These are phyloP conservation scores for Andrena camellia DNA, from an alignment of 2,888 invertebrate genomes.

Conservation along the genomic window DNA sequence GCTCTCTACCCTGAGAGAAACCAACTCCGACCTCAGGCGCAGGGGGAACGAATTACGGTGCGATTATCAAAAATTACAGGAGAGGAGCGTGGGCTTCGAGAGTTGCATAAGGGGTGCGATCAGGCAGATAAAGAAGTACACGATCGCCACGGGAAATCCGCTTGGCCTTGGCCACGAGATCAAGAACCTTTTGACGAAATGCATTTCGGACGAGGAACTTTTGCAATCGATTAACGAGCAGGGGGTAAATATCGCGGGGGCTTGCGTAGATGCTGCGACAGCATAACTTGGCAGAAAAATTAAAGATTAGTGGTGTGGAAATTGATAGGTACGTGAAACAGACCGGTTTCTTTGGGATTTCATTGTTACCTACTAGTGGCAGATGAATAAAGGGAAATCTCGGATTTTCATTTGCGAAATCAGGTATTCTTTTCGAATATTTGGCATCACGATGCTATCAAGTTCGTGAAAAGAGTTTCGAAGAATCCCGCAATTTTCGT, in stretches of 20 bases:
- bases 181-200: slow-evolving; percentile 24
- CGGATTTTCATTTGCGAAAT: too few relatives aligned
- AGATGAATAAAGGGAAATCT: too few relatives aligned
- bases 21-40: slow-evolving; percentile 52
- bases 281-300: neutral
- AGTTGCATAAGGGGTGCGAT: slow-evolving; percentile 48
- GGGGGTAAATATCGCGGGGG: neutral
- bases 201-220: slow-evolving; percentile 31
- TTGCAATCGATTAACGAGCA: slow-evolving; percentile 11
- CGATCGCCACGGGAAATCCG: slow-evolving; percentile 33
- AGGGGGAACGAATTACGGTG: slow-evolving; percentile 53
- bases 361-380: too few relatives aligned
- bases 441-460: neutral
- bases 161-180: slow-evolving; percentile 19
- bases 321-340: too few relatives aligned
- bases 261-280: neutral
- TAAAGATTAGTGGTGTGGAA: too few relatives aligned
- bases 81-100: slow-evolving; percentile 48
- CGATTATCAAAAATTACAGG: slow-evolving; percentile 62
- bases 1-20: slow-evolving; percentile 63
- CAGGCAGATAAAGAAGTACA: slow-evolving; percentile 55
- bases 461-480: neutral
- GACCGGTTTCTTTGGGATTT: too few relatives aligned
- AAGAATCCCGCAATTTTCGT: slow-evolving; percentile 1
- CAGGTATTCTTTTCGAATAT: neutral